phyloP scores from a whole-genome alignment of 2,888 invertebrate genomes.

The Nomada ruficornis region DNA sequence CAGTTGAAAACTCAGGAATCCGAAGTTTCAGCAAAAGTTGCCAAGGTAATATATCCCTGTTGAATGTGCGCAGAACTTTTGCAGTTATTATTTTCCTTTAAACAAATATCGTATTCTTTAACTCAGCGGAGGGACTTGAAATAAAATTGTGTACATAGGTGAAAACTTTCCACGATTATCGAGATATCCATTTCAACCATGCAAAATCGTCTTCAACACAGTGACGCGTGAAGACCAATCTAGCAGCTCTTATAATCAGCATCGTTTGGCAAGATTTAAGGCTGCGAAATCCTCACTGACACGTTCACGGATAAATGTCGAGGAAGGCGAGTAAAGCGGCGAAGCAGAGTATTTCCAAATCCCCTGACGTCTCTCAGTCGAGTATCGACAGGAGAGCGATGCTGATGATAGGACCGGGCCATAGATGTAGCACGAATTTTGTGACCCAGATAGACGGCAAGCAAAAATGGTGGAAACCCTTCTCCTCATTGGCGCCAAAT shows the following conservation, averaged over 20 bases:
- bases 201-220: neutral
- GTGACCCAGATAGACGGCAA: conserved; percentile 63
- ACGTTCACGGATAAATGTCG: conserved; percentile 52
- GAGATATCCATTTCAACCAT: neutral
- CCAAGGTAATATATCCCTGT: too few relatives aligned
- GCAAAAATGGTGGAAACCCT: conserved; percentile 50
- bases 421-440: conserved; percentile 58
- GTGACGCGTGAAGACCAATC: neutral
- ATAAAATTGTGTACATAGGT: too few relatives aligned
- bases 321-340: conserved; percentile 29
- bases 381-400: conserved; percentile 58
- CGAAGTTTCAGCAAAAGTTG: too few relatives aligned
- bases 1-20: too few relatives aligned
- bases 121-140: too few relatives aligned
- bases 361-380: conserved; percentile 40
- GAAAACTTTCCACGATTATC: too few relatives aligned
- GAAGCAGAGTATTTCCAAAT: conserved; percentile 49
- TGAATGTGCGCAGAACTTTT: too few relatives aligned
- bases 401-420: conserved; percentile 47
- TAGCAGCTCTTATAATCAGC: conserved; percentile 34
- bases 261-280: conserved; percentile 38
- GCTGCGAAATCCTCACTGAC: conserved; percentile 35
- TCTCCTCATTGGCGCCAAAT: neutral
- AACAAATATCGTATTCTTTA: too few relatives aligned
- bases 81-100: too few relatives aligned